Percentiles rank a stretch among this genome's conserved stretches.
Conservation (phyloP, 2,113 vertebrate genomes). For the Strix aluco region DNA sequence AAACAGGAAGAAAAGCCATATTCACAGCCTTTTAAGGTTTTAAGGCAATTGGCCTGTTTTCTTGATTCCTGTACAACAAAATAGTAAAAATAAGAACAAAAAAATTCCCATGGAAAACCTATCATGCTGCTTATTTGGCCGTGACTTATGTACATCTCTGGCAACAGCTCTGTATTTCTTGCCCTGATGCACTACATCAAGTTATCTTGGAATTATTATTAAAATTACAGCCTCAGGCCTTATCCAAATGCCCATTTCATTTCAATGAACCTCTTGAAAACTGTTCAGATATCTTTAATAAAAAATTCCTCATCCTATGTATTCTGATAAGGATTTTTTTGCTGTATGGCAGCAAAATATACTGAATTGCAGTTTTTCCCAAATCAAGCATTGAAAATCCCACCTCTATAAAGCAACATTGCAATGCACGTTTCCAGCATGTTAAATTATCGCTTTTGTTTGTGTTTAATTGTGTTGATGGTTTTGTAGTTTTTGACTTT, state of each 20-base stretch:
- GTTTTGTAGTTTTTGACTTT: neutral
- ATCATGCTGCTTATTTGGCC: conserved; percentile 19
- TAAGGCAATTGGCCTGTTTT: neutral
- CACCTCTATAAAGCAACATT: neutral
- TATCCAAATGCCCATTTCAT: conserved; percentile 38
- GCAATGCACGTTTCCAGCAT: neutral
- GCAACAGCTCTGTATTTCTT: neutral
- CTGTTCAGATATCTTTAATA: neutral
- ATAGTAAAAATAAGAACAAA: neutral
- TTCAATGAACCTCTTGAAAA: neutral
- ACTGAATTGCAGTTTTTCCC: neutral
- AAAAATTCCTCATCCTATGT: neutral
- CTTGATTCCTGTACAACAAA: neutral
- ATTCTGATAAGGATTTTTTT: neutral
- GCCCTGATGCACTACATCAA: conserved; percentile 32
- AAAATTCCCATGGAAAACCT: neutral
- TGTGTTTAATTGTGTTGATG: neutral
- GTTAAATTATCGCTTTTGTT: neutral
- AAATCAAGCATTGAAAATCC: neutral
- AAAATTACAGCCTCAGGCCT: conserved; percentile 46
- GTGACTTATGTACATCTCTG: neutral
- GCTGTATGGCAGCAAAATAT: neutral
- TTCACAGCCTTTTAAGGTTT: neutral
- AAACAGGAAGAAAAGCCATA: neutral
- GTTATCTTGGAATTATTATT: conserved; percentile 44